phyloP scores from a whole-genome alignment of 2,113 vertebrate species.

The Scomber scombrus region DNA sequence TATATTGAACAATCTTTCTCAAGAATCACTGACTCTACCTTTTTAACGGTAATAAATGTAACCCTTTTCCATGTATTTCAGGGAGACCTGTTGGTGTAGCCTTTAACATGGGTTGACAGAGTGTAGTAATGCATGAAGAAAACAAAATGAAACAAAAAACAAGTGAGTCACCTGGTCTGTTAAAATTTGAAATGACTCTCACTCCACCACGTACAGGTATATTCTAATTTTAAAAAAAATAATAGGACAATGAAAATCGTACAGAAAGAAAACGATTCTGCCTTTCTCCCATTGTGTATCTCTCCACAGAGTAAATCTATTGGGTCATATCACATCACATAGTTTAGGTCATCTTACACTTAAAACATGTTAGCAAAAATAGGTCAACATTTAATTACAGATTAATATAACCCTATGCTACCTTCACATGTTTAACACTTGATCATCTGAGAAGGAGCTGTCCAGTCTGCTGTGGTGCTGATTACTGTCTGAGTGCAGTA shows the following conservation, averaged over 20 bases:
- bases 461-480: constrained; percentile 19
- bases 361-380: not conserved
- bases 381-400: not conserved
- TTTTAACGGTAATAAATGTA: too few relatives aligned
- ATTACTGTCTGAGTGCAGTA: not conserved
- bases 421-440: not conserved
- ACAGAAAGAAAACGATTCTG: not conserved
- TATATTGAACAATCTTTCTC: too few relatives aligned
- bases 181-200: too few relatives aligned
- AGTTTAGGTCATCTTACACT: not conserved
- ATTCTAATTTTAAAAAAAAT: not conserved
- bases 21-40: too few relatives aligned
- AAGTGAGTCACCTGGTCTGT: not conserved
- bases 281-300: not conserved
- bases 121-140: not conserved
- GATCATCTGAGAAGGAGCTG: not conserved
- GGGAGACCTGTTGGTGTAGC: constrained; percentile 1
- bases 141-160: not conserved
- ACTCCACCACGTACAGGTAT: too few relatives aligned
- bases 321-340: not conserved
- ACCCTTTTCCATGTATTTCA: not conserved
- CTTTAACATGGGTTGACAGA: constrained; percentile 10
- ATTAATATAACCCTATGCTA: not conserved
- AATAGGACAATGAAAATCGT: not conserved
- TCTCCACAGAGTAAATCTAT: not conserved